Evolutionary conservation across 2,113 vertebrate species (phyloP).

Genomic region (Pelusios castaneus): DNA sequence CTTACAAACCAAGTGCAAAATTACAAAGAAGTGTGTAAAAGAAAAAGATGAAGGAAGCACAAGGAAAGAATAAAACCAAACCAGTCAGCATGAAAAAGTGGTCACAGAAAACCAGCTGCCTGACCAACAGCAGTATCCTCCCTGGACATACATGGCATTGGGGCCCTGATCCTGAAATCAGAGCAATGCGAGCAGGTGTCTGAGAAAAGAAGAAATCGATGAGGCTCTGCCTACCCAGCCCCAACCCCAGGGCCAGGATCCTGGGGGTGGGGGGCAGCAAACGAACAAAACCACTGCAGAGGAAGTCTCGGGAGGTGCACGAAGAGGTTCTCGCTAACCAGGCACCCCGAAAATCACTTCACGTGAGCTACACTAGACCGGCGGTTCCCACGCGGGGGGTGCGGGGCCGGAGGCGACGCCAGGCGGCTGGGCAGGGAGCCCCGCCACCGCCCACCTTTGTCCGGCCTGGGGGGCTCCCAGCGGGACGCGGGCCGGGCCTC

Average conservation of each 20-base stretch:
- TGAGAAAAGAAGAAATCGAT: neutral
- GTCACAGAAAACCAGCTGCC: neutral
- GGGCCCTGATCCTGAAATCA: neutral
- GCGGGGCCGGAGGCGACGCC: fast-evolving
- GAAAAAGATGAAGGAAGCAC: neutral
- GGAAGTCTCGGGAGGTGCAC: too few species aligned
- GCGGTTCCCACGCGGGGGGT: too few species aligned
- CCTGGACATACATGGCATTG: neutral
- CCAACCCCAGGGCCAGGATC: too few species aligned
- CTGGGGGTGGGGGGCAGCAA: too few species aligned
- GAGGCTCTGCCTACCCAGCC: neutral
- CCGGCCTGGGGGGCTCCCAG: too few species aligned
- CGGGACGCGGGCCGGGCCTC: too few species aligned
- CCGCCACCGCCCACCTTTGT: too few species aligned
- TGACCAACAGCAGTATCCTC: neutral
- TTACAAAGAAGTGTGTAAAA: neutral
- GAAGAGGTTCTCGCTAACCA: too few species aligned
- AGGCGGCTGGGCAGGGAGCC: neutral
- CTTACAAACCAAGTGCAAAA: neutral
- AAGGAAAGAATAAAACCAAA: neutral
- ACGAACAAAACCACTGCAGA: too few species aligned
- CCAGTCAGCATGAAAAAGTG: neutral
- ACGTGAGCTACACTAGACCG: too few species aligned
- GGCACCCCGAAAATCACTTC: too few species aligned
- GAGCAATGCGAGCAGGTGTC: neutral